A percentile compares a stretch with the other conserved stretches of the same genome.
Evolutionary conservation across 2,797 vertebrate genomes (phyloP).

Genomic region (Silurus lanzhouensis): DNA sequence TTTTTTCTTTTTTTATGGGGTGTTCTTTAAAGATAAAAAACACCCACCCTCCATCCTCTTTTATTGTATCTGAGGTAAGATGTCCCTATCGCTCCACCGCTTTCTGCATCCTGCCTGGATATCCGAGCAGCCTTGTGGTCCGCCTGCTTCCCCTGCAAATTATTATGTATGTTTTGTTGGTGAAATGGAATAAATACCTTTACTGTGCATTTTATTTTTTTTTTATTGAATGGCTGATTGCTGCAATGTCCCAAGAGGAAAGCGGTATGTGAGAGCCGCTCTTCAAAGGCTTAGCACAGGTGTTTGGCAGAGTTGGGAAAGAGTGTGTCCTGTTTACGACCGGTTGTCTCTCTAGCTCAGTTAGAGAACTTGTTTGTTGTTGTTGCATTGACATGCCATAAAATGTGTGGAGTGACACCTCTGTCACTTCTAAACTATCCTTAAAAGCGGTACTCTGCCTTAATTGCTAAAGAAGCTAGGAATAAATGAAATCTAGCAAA

Average conservation of each 20-base stretch:
- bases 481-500: neutral
- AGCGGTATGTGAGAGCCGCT: slow-evolving; percentile 64
- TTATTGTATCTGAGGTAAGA: slow-evolving; percentile 80
- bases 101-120: slow-evolving; percentile 76
- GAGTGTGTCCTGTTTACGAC: slow-evolving; percentile 56
- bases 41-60: slow-evolving; percentile 67
- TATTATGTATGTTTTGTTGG: slow-evolving; percentile 45
- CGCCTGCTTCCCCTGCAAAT: slow-evolving; percentile 58
- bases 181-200: slow-evolving; percentile 74
- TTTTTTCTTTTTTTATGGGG: slow-evolving; percentile 72
- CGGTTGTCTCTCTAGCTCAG: slow-evolving; percentile 10
- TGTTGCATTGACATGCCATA: slow-evolving; percentile 22
- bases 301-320: slow-evolving; percentile 69
- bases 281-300: slow-evolving; percentile 77
- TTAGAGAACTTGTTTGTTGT: slow-evolving; percentile 61
- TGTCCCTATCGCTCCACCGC: slow-evolving; percentile 74
- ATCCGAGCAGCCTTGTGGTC: slow-evolving; percentile 68
- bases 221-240: slow-evolving; percentile 72
- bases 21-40: slow-evolving; percentile 81
- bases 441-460: slow-evolving; percentile 20
- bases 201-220: slow-evolving; percentile 63
- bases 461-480: neutral
- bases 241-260: slow-evolving; percentile 63
- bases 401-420: slow-evolving; percentile 30
- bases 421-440: slow-evolving; percentile 26